phyloP scores from a whole-genome alignment of 2,113 vertebrate genomes.

The Sapajus apella region DNA sequence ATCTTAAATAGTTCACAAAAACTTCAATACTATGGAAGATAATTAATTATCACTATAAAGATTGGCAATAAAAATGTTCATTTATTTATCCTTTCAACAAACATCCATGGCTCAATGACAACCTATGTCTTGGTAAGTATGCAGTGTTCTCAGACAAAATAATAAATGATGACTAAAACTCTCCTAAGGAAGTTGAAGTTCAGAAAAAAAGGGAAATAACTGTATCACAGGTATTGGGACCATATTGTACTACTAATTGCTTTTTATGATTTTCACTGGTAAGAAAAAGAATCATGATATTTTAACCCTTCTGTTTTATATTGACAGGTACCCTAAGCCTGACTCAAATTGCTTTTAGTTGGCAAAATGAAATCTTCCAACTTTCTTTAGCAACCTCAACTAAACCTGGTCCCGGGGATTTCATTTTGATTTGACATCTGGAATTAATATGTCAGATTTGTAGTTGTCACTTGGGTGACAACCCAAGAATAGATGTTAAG shows the following conservation, averaged over 20 bases:
- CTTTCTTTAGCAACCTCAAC: not conserved
- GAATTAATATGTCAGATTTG: conserved; percentile 37
- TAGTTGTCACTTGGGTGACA: not conserved
- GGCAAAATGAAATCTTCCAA: not conserved
- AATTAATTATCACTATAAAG: not conserved
- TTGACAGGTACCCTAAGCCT: not conserved
- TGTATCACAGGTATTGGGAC: not conserved
- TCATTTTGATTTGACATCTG: conserved; percentile 61
- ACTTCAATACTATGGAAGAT: not conserved
- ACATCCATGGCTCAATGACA: not conserved
- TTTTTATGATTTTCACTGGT: not conserved
- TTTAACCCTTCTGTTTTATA: not conserved
- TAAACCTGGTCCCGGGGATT: not conserved
- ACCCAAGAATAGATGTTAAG: conserved; percentile 36
- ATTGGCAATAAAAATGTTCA: not conserved
- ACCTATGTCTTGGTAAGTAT: not conserved
- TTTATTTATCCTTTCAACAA: not conserved
- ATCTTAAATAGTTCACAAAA: not conserved
- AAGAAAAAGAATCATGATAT: not conserved
- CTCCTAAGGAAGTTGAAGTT: not conserved
- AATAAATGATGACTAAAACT: not conserved
- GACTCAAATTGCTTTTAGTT: not conserved
- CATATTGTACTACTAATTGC: not conserved
- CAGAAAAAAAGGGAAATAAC: not conserved
- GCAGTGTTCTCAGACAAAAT: not conserved